These are phyloP conservation scores for Dinoponera quadriceps DNA, from an alignment of 1,140 invertebrate genomes.

Conservation along the genomic window DNA sequence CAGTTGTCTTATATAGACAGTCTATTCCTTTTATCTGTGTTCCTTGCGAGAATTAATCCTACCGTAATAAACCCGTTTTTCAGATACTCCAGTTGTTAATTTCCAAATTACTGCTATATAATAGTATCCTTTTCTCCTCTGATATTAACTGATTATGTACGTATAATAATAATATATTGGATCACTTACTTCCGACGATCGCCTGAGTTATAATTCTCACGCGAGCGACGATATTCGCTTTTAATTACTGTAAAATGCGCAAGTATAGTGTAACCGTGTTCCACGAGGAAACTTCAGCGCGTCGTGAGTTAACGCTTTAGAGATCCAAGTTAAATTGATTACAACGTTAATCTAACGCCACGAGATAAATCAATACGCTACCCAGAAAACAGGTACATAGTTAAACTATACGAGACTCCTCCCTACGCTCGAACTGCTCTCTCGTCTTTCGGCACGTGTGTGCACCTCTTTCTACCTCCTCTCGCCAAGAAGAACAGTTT, in stretches of 20 bases:
- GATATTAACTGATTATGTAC: neutral
- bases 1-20: too few species aligned
- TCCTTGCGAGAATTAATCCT: too few species aligned
- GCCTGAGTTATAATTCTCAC: neutral
- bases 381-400: constrained; percentile 22
- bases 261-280: neutral
- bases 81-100: too few species aligned
- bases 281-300: constrained; percentile 20
- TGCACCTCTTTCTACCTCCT: neutral
- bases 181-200: neutral
- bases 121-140: neutral
- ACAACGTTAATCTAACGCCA: constrained; percentile 31
- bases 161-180: neutral
- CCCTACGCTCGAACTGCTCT: neutral
- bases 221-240: neutral
- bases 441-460: neutral
- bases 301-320: constrained; percentile 5
- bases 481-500: constrained; percentile 1
- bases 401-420: constrained; percentile 14
- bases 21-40: too few species aligned
- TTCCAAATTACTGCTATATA: neutral
- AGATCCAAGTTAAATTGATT: constrained; percentile 50
- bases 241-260: constrained; percentile 30
- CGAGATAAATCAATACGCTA: constrained; percentile 29
- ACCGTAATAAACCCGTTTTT: too few species aligned